Evolutionary conservation across 2,888 invertebrate species (phyloP).

Genomic region (Tridacna crocea): DNA sequence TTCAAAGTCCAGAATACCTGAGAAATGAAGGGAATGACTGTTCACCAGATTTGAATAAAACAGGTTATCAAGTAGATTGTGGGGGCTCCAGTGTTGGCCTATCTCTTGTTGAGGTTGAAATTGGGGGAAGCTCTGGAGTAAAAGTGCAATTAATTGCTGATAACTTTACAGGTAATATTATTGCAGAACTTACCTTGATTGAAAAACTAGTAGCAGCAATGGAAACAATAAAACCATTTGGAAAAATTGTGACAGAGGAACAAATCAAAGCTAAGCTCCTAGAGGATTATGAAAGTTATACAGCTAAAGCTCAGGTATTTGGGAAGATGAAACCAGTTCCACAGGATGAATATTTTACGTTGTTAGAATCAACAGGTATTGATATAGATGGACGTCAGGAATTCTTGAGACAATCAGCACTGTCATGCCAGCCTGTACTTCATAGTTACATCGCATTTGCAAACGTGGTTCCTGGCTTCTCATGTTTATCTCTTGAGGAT

Average conservation of each 20-base stretch:
- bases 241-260: slow-evolving; percentile 57
- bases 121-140: slow-evolving; percentile 26
- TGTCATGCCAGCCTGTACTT: slow-evolving; percentile 63
- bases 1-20: slow-evolving; percentile 19
- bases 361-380: slow-evolving; percentile 61
- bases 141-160: slow-evolving; percentile 26
- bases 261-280: slow-evolving; percentile 50
- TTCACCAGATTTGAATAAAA: slow-evolving; percentile 3
- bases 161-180: slow-evolving; percentile 21
- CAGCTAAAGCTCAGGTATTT: slow-evolving; percentile 55
- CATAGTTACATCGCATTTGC: slow-evolving; percentile 64
- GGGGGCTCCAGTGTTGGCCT: not conserved
- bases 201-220: slow-evolving; percentile 53
- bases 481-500: slow-evolving; percentile 57
- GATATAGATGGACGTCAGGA: slow-evolving; percentile 64
- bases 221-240: slow-evolving; percentile 58
- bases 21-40: slow-evolving; percentile 22
- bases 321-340: slow-evolving; percentile 62
- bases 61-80: not conserved
- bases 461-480: slow-evolving; percentile 61
- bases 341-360: slow-evolving; percentile 57
- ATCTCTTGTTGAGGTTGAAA: slow-evolving; percentile 25
- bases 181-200: slow-evolving; percentile 44
- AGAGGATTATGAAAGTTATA: slow-evolving; percentile 59
- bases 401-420: slow-evolving; percentile 59